Conservation (phyloP, 2,113 vertebrate genomes). For the Tetraodon nigroviridis region DNA sequence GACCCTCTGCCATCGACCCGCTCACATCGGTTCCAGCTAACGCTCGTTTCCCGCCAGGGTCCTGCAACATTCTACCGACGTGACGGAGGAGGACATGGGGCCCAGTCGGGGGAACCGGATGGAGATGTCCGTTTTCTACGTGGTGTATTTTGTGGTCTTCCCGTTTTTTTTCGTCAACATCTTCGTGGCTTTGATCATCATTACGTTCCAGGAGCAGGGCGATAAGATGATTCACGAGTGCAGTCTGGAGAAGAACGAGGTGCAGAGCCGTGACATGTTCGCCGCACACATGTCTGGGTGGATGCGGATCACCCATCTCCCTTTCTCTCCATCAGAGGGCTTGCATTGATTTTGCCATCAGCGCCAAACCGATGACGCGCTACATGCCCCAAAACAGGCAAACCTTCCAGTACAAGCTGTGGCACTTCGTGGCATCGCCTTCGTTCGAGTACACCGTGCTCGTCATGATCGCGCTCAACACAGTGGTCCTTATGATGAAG, state of each 20-base stretch:
- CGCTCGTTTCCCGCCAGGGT: constrained; percentile 72
- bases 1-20: neutral
- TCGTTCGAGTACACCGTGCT: constrained; percentile 98
- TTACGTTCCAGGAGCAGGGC: constrained; percentile 98
- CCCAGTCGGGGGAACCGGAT: constrained; percentile 96
- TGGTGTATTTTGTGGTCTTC: constrained; percentile 98
- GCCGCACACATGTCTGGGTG: neutral
- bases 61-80: constrained; percentile 94
- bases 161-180: constrained; percentile 99
- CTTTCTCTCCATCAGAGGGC: constrained; percentile 80
- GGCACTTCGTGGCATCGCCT: constrained; percentile 97
- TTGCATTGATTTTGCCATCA: constrained; percentile 96
- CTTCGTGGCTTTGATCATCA: constrained; percentile 98
- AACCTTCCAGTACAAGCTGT: constrained; percentile 93
- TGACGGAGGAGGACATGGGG: constrained; percentile 93
- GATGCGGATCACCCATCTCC: neutral
- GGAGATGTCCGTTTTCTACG: constrained; percentile 99
- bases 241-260: constrained; percentile 97
- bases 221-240: constrained; percentile 99
- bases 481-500: constrained; percentile 99
- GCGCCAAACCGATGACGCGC: constrained; percentile 93
- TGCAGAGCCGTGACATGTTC: constrained; percentile 37
- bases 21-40: neutral
- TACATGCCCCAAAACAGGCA: constrained; percentile 99
- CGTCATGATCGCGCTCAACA: constrained; percentile 98